phyloP scores from a whole-genome alignment of 2,113 vertebrate species.

The Rostratula benghalensis region DNA sequence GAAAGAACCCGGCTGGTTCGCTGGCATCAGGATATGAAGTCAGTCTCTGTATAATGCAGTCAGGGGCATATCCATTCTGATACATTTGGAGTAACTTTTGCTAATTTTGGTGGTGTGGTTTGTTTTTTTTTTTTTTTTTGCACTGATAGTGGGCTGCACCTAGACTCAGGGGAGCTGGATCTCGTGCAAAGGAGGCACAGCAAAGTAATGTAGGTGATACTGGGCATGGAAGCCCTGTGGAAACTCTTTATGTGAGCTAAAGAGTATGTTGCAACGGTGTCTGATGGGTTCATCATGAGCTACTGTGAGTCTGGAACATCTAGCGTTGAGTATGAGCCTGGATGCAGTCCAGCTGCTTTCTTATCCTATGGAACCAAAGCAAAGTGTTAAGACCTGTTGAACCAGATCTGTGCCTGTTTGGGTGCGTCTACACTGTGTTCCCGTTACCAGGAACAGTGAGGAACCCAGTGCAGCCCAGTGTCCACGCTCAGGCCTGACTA shows the following conservation, averaged over 20 bases:
- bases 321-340: background rate
- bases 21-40: conserved; percentile 32
- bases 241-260: background rate
- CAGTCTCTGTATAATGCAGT: background rate
- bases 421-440: accelerated
- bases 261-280: background rate
- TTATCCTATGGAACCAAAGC: accelerated
- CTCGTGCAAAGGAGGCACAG: background rate
- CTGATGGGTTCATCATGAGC: background rate
- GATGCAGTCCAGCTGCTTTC: background rate
- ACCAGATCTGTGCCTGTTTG: background rate
- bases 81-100: background rate
- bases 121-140: too few relatives aligned
- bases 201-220: background rate
- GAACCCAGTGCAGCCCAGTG: background rate
- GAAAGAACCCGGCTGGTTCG: conserved; percentile 18
- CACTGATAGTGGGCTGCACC: background rate
- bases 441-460: background rate
- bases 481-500: background rate
- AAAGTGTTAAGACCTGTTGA: accelerated
- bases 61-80: background rate
- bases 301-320: background rate
- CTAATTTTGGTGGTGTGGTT: background rate
- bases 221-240: background rate
- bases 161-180: background rate